Percentiles rank a stretch among this genome's conserved stretches.
Evolutionary conservation across 2,888 invertebrate species (phyloP).

Genomic region (Ramazzottius varieornatus): DNA sequence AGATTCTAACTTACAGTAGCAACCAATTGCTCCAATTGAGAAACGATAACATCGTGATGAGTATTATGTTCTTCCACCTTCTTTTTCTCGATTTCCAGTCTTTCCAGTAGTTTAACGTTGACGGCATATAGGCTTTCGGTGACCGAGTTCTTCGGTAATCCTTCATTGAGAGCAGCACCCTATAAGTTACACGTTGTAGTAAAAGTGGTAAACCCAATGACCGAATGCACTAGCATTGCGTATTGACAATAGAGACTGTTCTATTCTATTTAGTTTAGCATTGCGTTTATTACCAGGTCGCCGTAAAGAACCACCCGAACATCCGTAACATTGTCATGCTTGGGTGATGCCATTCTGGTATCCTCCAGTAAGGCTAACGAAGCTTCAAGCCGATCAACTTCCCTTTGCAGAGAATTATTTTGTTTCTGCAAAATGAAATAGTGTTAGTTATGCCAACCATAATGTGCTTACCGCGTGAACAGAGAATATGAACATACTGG

Average conservation of each 20-base stretch:
- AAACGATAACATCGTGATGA: not conserved
- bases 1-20: not conserved
- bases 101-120: not conserved
- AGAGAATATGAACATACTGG: too few relatives aligned
- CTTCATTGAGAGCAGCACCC: not conserved
- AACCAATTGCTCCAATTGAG: not conserved
- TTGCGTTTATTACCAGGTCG: not conserved
- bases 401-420: not conserved
- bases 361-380: not conserved
- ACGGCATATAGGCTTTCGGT: not conserved
- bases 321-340: not conserved
- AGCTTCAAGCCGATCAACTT: not conserved
- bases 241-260: too few relatives aligned
- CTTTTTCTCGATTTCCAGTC: not conserved
- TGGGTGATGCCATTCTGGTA: not conserved
- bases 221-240: too few relatives aligned
- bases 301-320: not conserved
- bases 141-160: not conserved
- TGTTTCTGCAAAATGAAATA: not conserved
- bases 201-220: not conserved
- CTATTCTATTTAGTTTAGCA: too few relatives aligned
- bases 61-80: not conserved
- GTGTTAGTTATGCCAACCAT: too few relatives aligned
- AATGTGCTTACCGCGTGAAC: too few relatives aligned
- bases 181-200: not conserved